Base-by-base conservation (phyloP, 1,140 invertebrate species). In the Drosophila equinoxialis region DNA sequence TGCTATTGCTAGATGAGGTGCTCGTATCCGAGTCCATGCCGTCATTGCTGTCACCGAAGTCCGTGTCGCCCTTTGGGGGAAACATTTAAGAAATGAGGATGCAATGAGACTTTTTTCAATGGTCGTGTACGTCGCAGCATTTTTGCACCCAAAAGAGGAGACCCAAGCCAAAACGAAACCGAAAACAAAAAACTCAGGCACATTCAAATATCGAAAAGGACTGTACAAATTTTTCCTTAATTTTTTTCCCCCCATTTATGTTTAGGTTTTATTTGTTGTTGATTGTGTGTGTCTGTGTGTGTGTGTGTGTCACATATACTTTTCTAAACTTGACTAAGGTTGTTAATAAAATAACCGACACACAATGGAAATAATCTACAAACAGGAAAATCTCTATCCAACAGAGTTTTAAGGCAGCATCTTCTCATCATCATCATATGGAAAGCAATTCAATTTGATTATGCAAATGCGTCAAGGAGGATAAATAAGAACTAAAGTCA, bases 51-150 rank as follows among this genome's bases (percentile, higher is more conserved):
- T 94, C 91, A 20, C 93, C 86, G 91, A 95, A 93, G 90, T 96
- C 95, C 92, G 96, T 94, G 90, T 96, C 95, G 42, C 95, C 95
- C 96, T 96, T 96, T 85, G 17, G 77, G 91, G 20, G 77, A 91
- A 70, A 48, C 26, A 41, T 6, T 11, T 54, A 6, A 7, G 14
- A 30, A 17, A 35, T 7, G 8, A 0, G n/a, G 14, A 51, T 42
- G 20, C 23, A 14, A 37, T 6, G 39, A 11, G 8, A 7, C 17
- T 10, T 51, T 51, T 11, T 3, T 17, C 8, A 35, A 8, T 26
- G 14, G 17, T 6, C 6, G 17, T 7, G 17, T n/a, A 26, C 58
- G n/a, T 39, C 42, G 33, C 42, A 20, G 42, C 35, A 13, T 17
- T n/a, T 59, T 42, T 33, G 54, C n/a, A 33, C 6, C 6, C 30